Evolutionary conservation across 2,888 invertebrate genomes (phyloP), one percentile per base, ranked within the genome.

Genomic region (Harpalus rubripes): DNA sequence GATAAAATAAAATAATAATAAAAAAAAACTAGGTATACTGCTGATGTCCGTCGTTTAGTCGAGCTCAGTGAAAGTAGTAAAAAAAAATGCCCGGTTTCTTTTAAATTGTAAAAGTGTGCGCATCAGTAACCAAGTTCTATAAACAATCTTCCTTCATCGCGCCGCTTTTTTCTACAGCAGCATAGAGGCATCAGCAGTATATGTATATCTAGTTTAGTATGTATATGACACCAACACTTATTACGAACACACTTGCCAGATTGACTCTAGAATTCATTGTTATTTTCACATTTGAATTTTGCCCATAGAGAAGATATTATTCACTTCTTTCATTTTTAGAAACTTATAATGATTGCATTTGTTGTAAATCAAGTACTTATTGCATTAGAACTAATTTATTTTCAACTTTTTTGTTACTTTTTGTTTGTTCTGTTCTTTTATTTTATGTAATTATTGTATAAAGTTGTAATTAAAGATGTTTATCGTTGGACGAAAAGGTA

Each of bases 391-490:
- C 10, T 83, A 83, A 83, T 76, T 72, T 68, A 72, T 72, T 72
- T 72, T 72, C 72, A 56, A 72, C 59, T 72, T 41, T 81, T 63
- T 68, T 81, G 63, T 83, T 59, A 44, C 58, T 83, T 83, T 72
- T 72, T 72, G 72, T 83, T 72, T 83, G 41, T 83, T 76, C 22
- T 76, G 56, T 76, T 78, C 78, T 56, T 78, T 78, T 56, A 78
- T 78, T 78, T 83, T 83, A 83, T 74, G 83, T 83, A 83, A 32
- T 82, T 82, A 72, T 16, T 83, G 61, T 83, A 83, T 74, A 82
- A 82, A 72, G 74, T 83, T 83, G 41, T 83, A 74, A 83, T 83
- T 83, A 41, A 83, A 83, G 81, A 83, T 83, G 74, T 83, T 82
- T 74, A 74, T 32, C 83, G 58, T 72, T 83, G 74, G 83, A 83